Conservation (phyloP, 2,797 vertebrate genomes). For the Enteromius afrohamiltoni region DNA sequence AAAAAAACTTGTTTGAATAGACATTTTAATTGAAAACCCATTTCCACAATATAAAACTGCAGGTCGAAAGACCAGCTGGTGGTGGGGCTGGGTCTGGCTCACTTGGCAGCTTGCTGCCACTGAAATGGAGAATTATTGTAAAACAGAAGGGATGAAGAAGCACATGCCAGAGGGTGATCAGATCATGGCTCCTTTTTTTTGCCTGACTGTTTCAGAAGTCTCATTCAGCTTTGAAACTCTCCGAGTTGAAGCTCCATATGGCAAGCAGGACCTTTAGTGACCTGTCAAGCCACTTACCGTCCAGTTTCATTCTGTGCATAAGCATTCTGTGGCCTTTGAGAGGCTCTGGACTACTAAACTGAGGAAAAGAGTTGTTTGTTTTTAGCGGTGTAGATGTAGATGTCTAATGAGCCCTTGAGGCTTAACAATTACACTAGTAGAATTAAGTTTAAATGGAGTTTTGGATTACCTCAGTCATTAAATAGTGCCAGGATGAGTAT, state of each 20-base stretch:
- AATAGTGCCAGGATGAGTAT: neutral
- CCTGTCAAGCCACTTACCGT: constrained; percentile 29
- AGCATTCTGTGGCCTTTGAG: constrained; percentile 2
- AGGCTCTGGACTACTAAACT: constrained; percentile 22
- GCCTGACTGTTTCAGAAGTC: constrained; percentile 27
- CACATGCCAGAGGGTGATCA: constrained; percentile 46
- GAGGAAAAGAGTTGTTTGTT: constrained; percentile 34
- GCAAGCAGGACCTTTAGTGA: constrained; percentile 25
- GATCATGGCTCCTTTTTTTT: constrained; percentile 26
- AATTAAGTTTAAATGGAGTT: constrained; percentile 43
- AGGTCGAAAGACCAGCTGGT: constrained; percentile 58
- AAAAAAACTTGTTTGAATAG: constrained; percentile 41
- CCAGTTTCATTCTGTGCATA: neutral
- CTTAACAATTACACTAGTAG: constrained; percentile 36
- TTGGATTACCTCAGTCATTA: constrained; percentile 39
- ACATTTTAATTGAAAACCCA: constrained; percentile 55
- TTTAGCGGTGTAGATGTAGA: neutral
- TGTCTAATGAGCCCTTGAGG: constrained; percentile 25
- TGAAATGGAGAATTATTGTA: constrained; percentile 55
- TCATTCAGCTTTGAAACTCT: constrained; percentile 44
- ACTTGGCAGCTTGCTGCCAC: constrained; percentile 50
- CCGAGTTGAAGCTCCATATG: constrained; percentile 28
- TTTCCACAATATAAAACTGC: constrained; percentile 37
- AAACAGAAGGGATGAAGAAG: constrained; percentile 52
- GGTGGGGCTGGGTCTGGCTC: constrained; percentile 44